Percentiles rank a stretch among this genome's conserved stretches.
Conservation (phyloP, 2,797 vertebrate genomes). For the Amblyraja radiata region DNA sequence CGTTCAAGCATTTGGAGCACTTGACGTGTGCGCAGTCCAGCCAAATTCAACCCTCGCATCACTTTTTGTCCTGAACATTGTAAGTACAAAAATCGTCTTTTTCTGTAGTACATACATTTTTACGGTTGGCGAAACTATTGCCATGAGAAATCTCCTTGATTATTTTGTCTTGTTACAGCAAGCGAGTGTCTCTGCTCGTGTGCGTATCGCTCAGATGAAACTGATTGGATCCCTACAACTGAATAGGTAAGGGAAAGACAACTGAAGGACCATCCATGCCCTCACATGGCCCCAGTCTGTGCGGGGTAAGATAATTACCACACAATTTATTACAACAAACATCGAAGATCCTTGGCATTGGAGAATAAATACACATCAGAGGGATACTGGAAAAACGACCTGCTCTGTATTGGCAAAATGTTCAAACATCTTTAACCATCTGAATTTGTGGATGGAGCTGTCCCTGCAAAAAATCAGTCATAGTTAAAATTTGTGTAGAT, state of each 20-base stretch:
- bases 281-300: too few relatives aligned
- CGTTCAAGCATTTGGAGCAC: background rate
- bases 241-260: background rate
- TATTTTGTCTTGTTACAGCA: background rate
- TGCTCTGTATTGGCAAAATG: too few relatives aligned
- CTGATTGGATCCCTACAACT: background rate
- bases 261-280: too few relatives aligned
- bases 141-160: background rate
- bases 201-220: background rate
- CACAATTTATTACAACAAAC: too few relatives aligned
- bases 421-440: too few relatives aligned
- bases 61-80: conserved; percentile 19
- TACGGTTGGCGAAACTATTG: background rate
- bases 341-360: too few relatives aligned
- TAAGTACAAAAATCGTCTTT: background rate
- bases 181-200: background rate
- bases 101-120: background rate
- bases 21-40: background rate
- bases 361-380: too few relatives aligned
- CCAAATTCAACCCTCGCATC: background rate
- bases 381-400: too few relatives aligned
- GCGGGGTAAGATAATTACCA: too few relatives aligned
- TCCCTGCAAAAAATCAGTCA: too few relatives aligned
- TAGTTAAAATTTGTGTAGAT: too few relatives aligned
- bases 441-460: too few relatives aligned